Evolutionary conservation across 2,888 invertebrate species (phyloP), one percentile per base, ranked within the genome.

Genomic region (Reticulitermes lucifugus): DNA sequence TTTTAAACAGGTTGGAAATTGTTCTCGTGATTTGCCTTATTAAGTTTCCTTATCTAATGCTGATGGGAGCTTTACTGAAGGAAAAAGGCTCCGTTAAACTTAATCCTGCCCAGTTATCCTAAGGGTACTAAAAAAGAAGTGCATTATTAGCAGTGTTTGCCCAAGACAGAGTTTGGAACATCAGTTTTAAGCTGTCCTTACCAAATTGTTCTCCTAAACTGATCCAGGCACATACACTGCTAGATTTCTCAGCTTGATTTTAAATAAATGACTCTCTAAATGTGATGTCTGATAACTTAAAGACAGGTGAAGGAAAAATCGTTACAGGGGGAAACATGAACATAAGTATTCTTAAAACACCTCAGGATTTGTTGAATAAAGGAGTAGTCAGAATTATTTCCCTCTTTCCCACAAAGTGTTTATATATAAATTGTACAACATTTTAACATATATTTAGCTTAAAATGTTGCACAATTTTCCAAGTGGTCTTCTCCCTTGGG

Each of bases 11-110:
- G 0, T 4, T 73, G 14, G 35, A 21, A 73, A 73, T 73, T 73
- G 73, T 73, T 73, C 73, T 41, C 18, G 21, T 35, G 41, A 73
- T 41, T 73, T 73, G 21, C 21, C 0, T 21, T 41, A 41, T 29
- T 41, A 12, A 73, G 73, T 73, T 73, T 73, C 41, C 73, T 73
- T 73, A 73, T 73, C 73, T 73, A 73, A 73, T 18, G 73, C 14
- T 35, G 29, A 73, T 73, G 73, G 22, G 5, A 35, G 18, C 41
- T 2, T 73, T 18, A 35, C 35, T 7, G 41, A 35, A 73, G 41
- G 73, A 22, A 73, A 41, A 21, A 41, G 18, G 9, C n/a, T 25
- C 6, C 65, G n/a, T 65, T 65, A 7, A 41, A 73, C 18, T 29
- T 29, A 41, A 41, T 73, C 41, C 73, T 2, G 22, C 7, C 14